Conservation (phyloP, 2,113 vertebrate genomes). For the Grallaria varia region DNA sequence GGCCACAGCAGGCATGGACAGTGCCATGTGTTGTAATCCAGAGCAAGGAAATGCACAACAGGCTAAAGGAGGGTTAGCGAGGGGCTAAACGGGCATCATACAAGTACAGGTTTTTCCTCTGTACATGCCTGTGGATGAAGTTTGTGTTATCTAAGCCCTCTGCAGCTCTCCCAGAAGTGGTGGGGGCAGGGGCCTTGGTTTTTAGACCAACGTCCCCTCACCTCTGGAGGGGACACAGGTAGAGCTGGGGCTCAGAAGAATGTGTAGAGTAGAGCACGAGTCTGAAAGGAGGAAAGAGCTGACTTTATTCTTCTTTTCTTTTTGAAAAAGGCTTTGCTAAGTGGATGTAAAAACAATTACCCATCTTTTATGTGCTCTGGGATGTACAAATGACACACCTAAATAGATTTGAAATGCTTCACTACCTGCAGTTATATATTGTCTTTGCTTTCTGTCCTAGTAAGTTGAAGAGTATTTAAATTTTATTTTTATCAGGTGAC, state of each 20-base stretch:
- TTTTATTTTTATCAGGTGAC: not conserved
- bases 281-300: not conserved
- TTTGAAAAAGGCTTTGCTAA: not conserved
- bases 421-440: not conserved
- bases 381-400: not conserved
- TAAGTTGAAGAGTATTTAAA: not conserved
- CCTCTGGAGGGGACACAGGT: not conserved
- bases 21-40: not conserved
- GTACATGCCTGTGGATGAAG: not conserved
- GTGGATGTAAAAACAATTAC: not conserved
- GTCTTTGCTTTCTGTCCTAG: not conserved
- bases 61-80: not conserved
- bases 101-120: not conserved
- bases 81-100: fast-evolving
- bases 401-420: not conserved
- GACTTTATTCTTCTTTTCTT: not conserved
- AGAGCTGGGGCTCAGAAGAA: not conserved
- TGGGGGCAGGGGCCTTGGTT: fast-evolving
- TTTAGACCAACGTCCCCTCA: not conserved
- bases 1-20: not conserved
- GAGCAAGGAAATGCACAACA: not conserved
- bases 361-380: not conserved
- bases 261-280: not conserved
- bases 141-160: not conserved
- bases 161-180: not conserved